Conservation (phyloP, 2,888 invertebrate species). For the Eupsilia transversa region DNA sequence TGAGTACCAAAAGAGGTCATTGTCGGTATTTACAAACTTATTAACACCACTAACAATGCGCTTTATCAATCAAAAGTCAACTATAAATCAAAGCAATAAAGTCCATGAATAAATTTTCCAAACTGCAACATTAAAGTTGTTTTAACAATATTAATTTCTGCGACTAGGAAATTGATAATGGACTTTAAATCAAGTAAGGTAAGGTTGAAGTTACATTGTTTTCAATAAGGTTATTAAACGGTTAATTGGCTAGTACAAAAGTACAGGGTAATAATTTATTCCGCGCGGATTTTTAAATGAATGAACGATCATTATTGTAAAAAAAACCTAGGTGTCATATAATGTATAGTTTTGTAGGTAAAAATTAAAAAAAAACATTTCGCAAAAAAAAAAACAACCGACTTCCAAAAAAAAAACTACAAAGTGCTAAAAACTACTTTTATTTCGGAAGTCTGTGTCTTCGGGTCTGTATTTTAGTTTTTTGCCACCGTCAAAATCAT, state of each 20-base stretch:
- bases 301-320: constrained; percentile 33
- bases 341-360: too few relatives aligned
- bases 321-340: constrained; percentile 25
- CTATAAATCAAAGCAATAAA: not conserved
- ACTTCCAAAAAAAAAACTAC: too few relatives aligned
- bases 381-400: too few relatives aligned
- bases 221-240: constrained; percentile 28
- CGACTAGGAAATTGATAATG: constrained; percentile 33
- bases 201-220: constrained; percentile 30
- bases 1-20: constrained; percentile 62
- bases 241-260: constrained; percentile 42
- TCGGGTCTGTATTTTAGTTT: too few relatives aligned
- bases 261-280: constrained; percentile 42
- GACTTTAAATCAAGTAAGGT: constrained; percentile 9
- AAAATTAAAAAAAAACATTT: too few relatives aligned
- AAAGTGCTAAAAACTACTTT: too few relatives aligned
- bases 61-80: constrained; percentile 32
- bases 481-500: too few relatives aligned
- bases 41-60: constrained; percentile 1
- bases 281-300: constrained; percentile 43
- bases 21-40: constrained; percentile 47
- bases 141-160: constrained; percentile 46
- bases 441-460: too few relatives aligned
- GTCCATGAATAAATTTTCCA: not conserved
- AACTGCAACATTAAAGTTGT: constrained; percentile 27